Conservation (phyloP, 2,113 vertebrate genomes). For the Columba janthina region DNA sequence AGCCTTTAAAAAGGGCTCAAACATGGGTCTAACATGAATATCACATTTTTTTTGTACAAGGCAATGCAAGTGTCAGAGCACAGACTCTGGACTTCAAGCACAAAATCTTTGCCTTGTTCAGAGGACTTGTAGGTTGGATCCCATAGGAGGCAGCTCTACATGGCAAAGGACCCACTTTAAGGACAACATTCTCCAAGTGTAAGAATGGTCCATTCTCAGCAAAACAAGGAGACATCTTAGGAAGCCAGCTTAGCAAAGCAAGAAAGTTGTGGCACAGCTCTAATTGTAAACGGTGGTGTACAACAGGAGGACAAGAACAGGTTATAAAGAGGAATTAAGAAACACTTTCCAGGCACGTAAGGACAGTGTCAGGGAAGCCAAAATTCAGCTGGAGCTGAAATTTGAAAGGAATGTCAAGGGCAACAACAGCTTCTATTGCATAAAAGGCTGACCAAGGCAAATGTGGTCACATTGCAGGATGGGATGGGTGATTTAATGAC, state of each 20-base stretch:
- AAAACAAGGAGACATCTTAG: neutral
- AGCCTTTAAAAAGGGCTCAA: neutral
- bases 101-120: neutral
- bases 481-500: neutral
- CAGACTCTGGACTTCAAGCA: neutral
- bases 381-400: neutral
- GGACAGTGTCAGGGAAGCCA: neutral
- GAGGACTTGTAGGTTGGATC: neutral
- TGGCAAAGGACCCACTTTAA: neutral
- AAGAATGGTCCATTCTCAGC: neutral
- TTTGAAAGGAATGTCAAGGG: neutral
- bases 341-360: neutral
- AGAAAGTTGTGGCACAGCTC: neutral
- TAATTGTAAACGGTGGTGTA: neutral
- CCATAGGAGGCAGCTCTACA: neutral
- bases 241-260: neutral
- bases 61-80: neutral
- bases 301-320: neutral
- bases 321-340: neutral
- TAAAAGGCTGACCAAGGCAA: neutral
- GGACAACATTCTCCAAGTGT: neutral
- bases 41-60: neutral
- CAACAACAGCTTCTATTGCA: neutral
- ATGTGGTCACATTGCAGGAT: neutral
- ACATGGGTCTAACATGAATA: neutral